These are phyloP conservation scores for Ciconia stormi DNA, from an alignment of 2,113 vertebrate species.

Conservation along the genomic window DNA sequence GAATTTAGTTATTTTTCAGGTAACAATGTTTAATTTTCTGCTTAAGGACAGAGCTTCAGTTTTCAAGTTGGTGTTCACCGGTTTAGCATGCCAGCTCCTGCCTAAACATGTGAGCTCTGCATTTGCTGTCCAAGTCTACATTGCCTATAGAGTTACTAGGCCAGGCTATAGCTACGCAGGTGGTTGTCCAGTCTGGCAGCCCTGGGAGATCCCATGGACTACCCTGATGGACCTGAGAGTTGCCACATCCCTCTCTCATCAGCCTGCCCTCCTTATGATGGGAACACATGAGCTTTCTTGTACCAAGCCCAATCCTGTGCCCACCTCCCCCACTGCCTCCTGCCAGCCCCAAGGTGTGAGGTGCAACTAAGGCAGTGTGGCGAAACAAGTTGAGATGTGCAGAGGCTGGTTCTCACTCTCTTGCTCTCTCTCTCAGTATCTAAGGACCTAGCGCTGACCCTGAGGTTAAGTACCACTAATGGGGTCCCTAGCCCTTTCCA, in stretches of 20 bases:
- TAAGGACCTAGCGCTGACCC: neutral
- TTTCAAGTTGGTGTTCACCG: neutral
- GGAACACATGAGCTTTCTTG: neutral
- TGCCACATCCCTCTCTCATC: neutral
- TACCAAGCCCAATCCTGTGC: neutral
- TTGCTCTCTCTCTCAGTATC: neutral
- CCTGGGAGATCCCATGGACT: accelerated
- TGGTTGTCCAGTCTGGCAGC: neutral
- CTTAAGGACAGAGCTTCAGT: neutral
- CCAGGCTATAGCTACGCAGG: neutral
- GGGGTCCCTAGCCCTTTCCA: neutral
- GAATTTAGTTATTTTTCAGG: neutral
- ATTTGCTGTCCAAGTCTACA: neutral
- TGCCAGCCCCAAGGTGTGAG: neutral
- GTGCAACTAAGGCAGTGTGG: neutral
- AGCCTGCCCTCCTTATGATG: neutral
- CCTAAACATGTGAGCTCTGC: neutral
- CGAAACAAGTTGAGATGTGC: neutral
- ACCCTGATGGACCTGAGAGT: neutral
- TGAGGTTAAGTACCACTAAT: neutral
- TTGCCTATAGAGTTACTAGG: neutral
- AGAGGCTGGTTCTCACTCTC: neutral
- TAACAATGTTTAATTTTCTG: neutral
- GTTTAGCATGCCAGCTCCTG: neutral
- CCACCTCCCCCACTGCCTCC: neutral